Evolutionary conservation across 2,888 invertebrate species (phyloP).

Genomic region (Villa cingulata): DNA sequence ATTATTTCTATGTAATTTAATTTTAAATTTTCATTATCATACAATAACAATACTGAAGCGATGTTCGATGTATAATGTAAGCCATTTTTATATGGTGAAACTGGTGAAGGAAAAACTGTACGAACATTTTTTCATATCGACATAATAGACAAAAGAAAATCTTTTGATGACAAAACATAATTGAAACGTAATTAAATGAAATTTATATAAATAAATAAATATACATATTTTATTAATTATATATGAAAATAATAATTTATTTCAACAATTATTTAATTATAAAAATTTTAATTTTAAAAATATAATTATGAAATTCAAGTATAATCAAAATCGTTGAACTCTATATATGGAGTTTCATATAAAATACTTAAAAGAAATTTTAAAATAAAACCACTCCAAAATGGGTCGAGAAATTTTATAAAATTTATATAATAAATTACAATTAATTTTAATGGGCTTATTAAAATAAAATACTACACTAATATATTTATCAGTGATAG

Average conservation of each 20-base stretch:
- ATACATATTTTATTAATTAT: neutral
- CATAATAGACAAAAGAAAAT: neutral
- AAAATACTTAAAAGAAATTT: constrained; percentile 11
- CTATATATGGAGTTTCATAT: constrained; percentile 9
- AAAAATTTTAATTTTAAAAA: neutral
- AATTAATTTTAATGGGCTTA: constrained; percentile 17
- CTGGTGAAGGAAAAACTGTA: neutral
- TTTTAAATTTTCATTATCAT: constrained; percentile 10
- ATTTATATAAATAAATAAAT: neutral
- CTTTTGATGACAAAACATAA: constrained; percentile 15
- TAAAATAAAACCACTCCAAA: constrained; percentile 21
- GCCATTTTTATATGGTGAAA: constrained; percentile 12
- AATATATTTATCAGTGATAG: constrained; percentile 21
- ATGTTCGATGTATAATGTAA: constrained; percentile 13
- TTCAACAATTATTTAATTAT: too few relatives aligned
- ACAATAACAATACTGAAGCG: constrained; percentile 11
- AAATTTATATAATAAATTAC: constrained; percentile 30
- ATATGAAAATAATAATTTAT: neutral
- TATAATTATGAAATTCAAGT: neutral
- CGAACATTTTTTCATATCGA: neutral
- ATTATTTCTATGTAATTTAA: constrained; percentile 5
- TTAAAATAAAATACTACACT: constrained; percentile 19
- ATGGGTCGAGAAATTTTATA: constrained; percentile 25
- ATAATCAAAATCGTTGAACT: too few relatives aligned
- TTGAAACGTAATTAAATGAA: constrained; percentile 11